Percentiles rank a stretch among this genome's conserved stretches.
These are phyloP conservation scores for Mormyrops attenuatus DNA, from an alignment of 2,797 vertebrate species.

Conservation along the genomic window DNA sequence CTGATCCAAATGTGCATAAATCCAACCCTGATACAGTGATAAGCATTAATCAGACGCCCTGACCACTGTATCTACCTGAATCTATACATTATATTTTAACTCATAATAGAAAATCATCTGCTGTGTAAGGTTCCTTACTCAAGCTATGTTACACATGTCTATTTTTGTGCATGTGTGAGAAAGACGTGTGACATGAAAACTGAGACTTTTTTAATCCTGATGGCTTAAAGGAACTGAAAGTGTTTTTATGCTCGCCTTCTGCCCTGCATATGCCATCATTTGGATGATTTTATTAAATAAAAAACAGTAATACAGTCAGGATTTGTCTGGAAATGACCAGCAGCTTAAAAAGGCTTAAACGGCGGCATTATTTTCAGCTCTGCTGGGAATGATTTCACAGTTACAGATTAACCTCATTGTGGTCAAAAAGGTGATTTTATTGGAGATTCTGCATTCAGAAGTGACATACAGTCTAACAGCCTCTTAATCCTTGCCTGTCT, in stretches of 20 bases:
- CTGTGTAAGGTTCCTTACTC: not conserved
- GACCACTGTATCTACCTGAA: not conserved
- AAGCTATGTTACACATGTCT: not conserved
- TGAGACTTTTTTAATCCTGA: not conserved
- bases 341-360: slow-evolving; percentile 3
- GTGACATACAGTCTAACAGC: not conserved
- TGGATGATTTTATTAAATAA: slow-evolving; percentile 1
- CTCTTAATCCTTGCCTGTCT: not conserved
- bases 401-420: slow-evolving; percentile 2
- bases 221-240: not conserved
- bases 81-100: not conserved
- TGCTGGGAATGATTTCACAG: not conserved
- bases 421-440: slow-evolving; percentile 4
- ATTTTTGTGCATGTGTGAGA: not conserved
- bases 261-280: not conserved
- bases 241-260: not conserved
- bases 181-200: not conserved
- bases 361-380: not conserved
- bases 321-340: slow-evolving; percentile 2
- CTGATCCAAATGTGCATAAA: not conserved
- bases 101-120: not conserved
- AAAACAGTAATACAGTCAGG: not conserved
- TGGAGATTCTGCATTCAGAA: not conserved
- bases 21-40: not conserved
- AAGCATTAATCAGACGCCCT: not conserved